Evolutionary conservation across 2,797 vertebrate species (phyloP).

Genomic region (Sebastes jordani): DNA sequence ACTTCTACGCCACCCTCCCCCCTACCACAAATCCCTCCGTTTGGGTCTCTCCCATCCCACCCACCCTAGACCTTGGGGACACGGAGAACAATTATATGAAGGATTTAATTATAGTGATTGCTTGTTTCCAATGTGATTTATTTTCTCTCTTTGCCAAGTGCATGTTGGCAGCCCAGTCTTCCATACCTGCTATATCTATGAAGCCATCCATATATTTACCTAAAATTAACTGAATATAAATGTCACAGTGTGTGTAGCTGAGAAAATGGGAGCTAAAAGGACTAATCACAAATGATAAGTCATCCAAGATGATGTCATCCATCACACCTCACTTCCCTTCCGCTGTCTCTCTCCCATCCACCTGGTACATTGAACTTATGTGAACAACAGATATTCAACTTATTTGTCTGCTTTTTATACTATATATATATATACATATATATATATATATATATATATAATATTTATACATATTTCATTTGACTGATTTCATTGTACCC

Average conservation of each 20-base stretch:
- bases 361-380: background rate
- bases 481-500: background rate
- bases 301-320: background rate
- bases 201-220: background rate
- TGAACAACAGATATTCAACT: background rate
- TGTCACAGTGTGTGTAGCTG: background rate
- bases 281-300: background rate
- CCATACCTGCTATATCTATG: too few species aligned
- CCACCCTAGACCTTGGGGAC: too few species aligned
- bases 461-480: background rate
- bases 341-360: background rate
- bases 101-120: too few species aligned
- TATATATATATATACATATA: too few species aligned
- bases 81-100: too few species aligned
- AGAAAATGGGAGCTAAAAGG: background rate
- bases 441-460: too few species aligned
- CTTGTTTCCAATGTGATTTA: too few species aligned
- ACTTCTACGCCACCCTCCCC: too few species aligned
- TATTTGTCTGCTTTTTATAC: background rate
- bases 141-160: too few species aligned
- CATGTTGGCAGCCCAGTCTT: too few species aligned
- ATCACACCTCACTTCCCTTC: background rate
- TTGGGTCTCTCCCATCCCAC: too few species aligned
- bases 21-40: too few species aligned
- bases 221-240: background rate